Evolutionary conservation across 2,113 vertebrate species (phyloP).

Genomic region (Oriolus oriolus): DNA sequence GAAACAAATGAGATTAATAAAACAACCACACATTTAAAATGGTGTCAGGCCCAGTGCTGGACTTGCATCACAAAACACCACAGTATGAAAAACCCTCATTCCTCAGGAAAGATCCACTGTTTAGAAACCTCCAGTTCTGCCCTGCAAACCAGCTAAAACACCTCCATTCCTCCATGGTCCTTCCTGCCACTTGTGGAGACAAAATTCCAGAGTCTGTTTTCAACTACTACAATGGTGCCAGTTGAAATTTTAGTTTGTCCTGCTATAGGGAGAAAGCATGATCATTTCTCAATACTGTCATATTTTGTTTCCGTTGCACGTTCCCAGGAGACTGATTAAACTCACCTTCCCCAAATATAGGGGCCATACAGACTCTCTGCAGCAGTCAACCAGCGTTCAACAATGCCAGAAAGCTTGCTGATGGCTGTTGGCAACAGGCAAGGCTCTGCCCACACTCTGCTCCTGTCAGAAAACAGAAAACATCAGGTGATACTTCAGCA

Average conservation of each 20-base stretch:
- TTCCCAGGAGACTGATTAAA: neutral
- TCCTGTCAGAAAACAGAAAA: slow-evolving; percentile 73
- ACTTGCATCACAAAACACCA: neutral
- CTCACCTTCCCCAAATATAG: slow-evolving; percentile 94
- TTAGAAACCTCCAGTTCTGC: neutral
- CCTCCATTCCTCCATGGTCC: neutral
- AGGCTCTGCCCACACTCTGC: slow-evolving; percentile 95
- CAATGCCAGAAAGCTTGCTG: slow-evolving; percentile 87
- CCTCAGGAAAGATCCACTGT: neutral
- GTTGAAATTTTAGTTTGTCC: neutral
- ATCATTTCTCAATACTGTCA: neutral
- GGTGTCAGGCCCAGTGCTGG: neutral
- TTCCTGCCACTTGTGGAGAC: neutral
- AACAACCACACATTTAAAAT: neutral
- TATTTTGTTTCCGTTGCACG: neutral
- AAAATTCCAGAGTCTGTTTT: neutral
- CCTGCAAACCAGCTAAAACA: neutral
- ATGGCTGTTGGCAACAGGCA: slow-evolving; percentile 88
- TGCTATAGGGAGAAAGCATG: neutral
- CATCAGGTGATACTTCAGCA: slow-evolving; percentile 42
- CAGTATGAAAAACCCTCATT: neutral
- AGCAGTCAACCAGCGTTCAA: slow-evolving; percentile 89
- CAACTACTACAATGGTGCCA: neutral
- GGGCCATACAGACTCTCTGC: slow-evolving; percentile 91
- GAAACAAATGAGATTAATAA: neutral